These are phyloP conservation scores for Rhipidura dahli DNA, from an alignment of 2,113 vertebrate genomes.

Conservation along the genomic window DNA sequence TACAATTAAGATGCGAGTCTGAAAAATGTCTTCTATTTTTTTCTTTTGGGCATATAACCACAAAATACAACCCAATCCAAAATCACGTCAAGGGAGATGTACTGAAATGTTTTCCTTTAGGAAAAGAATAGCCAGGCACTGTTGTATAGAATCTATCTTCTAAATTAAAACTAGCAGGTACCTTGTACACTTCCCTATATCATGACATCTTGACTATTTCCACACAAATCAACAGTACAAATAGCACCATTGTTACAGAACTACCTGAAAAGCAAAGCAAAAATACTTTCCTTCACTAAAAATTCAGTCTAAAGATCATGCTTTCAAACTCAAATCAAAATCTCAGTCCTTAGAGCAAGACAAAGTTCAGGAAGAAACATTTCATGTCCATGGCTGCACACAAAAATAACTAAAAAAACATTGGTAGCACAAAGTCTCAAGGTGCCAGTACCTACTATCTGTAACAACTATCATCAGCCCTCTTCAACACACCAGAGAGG, in stretches of 20 bases:
- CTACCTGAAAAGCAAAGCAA: background rate
- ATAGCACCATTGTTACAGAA: background rate
- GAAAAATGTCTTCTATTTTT: background rate
- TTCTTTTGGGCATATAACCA: background rate
- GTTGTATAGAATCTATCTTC: background rate
- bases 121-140: background rate
- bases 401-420: background rate
- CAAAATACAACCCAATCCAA: background rate
- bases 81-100: background rate
- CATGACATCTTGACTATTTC: background rate
- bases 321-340: background rate
- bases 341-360: background rate
- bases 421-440: background rate
- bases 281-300: background rate
- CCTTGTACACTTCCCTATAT: background rate
- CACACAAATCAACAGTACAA: background rate
- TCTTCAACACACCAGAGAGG: background rate
- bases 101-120: background rate
- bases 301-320: background rate
- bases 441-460: background rate
- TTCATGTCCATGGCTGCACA: background rate
- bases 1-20: background rate
- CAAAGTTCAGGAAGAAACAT: background rate
- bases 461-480: background rate
- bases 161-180: background rate